Percentiles rank a stretch among this genome's conserved stretches.
phyloP scores from a whole-genome alignment of 2,113 vertebrate species.

The Laticauda colubrina region DNA sequence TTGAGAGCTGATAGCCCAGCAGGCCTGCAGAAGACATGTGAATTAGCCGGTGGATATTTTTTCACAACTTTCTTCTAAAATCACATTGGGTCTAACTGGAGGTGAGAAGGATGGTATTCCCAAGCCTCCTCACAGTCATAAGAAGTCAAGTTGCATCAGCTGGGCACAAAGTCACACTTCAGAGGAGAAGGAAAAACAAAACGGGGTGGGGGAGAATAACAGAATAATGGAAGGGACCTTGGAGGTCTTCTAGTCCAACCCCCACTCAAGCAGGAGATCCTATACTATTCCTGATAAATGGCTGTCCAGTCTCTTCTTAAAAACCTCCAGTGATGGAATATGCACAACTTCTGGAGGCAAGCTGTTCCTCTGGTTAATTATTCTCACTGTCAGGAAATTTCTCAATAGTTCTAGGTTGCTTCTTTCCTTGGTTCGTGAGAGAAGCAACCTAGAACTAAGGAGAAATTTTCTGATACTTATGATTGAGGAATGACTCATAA shows the following conservation, averaged over 20 bases:
- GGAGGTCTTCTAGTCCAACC: not conserved
- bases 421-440: too few species aligned
- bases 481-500: too few species aligned
- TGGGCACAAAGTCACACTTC: not conserved
- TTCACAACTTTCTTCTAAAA: not conserved
- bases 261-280: not conserved
- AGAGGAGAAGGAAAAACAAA: not conserved
- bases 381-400: not conserved
- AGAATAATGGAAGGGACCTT: not conserved
- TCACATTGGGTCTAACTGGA: not conserved
- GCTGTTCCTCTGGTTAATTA: not conserved
- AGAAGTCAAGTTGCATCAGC: not conserved
- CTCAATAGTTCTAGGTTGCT: too few species aligned
- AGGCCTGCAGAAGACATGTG: not conserved
- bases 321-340: not conserved
- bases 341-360: not conserved
- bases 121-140: not conserved
- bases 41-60: not conserved
- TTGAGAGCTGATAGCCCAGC: not conserved
- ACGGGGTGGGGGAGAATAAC: not conserved
- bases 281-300: not conserved
- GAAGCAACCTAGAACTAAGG: too few species aligned
- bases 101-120: not conserved
- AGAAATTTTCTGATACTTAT: too few species aligned
- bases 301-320: not conserved